phyloP scores from a whole-genome alignment of 1,140 invertebrate genomes.

The Aphelenchoides fujianensis region DNA sequence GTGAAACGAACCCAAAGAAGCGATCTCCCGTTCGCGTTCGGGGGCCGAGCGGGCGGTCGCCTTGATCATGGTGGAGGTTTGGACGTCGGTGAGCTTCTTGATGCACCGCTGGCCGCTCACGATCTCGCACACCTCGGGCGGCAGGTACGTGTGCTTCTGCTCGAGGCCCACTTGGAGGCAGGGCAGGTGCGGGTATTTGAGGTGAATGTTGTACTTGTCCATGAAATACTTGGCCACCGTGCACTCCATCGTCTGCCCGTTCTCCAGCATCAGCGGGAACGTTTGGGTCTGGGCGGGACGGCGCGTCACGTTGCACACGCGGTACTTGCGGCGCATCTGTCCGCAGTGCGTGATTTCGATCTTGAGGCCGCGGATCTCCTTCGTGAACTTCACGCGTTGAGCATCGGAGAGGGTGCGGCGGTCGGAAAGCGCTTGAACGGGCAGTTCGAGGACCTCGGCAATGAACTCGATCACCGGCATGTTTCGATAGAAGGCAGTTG shows the following conservation, averaged over 20 bases:
- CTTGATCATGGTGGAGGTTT: slow-evolving; percentile 99
- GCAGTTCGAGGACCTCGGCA: slow-evolving; percentile 97
- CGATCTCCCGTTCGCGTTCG: slow-evolving; percentile 95
- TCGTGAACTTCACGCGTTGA: slow-evolving; percentile 98
- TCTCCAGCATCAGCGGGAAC: slow-evolving; percentile 97
- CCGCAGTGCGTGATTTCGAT: slow-evolving; percentile 99
- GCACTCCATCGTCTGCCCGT: slow-evolving; percentile 98
- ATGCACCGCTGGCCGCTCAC: slow-evolving; percentile 98
- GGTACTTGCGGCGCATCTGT: slow-evolving; percentile 94
- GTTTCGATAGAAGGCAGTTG: slow-evolving; percentile 99
- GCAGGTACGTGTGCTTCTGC: slow-evolving; percentile 99
- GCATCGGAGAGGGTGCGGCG: slow-evolving; percentile 92
- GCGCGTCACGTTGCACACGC: slow-evolving; percentile 96
- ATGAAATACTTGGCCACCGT: slow-evolving; percentile 99
- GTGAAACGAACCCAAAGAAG: slow-evolving; percentile 78
- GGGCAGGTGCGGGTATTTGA: slow-evolving; percentile 80
- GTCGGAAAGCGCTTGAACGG: slow-evolving; percentile 92
- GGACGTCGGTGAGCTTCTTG: slow-evolving; percentile 99
- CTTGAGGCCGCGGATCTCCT: slow-evolving; percentile 97
- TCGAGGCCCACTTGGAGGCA: slow-evolving; percentile 99
- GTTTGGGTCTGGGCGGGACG: slow-evolving; percentile 98
- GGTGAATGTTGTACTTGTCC: slow-evolving; percentile 88
- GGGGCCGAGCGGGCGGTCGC: slow-evolving; percentile 96
- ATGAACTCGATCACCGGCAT: slow-evolving; percentile 99
- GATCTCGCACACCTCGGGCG: slow-evolving; percentile 96